phyloP scores from a whole-genome alignment of 2,888 invertebrate species.

The Sphaeridia pumilis region DNA sequence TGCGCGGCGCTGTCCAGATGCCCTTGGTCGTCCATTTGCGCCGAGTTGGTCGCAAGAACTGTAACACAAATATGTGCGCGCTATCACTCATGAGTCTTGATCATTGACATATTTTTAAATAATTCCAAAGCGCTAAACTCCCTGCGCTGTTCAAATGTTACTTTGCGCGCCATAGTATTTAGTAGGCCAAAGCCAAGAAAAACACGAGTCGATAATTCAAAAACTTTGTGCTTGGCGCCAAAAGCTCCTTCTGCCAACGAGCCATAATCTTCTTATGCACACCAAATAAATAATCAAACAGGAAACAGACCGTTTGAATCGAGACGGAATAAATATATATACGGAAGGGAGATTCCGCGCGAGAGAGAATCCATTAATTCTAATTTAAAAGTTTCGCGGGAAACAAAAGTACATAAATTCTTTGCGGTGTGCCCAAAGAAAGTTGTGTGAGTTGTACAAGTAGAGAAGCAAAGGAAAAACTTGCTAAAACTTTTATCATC shows the following conservation, averaged over 20 bases:
- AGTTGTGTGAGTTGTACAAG: too few relatives aligned
- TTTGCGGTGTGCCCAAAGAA: not conserved
- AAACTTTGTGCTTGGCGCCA: not conserved
- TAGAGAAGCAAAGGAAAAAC: too few relatives aligned
- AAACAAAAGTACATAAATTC: slow-evolving; percentile 1
- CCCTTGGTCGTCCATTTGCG: slow-evolving; percentile 35
- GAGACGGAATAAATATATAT: not conserved
- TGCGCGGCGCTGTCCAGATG: too few relatives aligned
- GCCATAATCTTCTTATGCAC: not conserved
- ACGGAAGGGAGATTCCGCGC: slow-evolving; percentile 1
- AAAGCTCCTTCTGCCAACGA: not conserved
- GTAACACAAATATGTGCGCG: not conserved
- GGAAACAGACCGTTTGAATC: not conserved
- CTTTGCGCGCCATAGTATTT: too few relatives aligned
- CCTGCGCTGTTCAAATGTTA: too few relatives aligned
- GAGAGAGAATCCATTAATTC: not conserved
- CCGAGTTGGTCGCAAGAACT: slow-evolving; percentile 35
- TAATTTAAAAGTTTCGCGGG: slow-evolving; percentile 4
- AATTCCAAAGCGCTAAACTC: too few relatives aligned
- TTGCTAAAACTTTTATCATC: not conserved
- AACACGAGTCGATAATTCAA: not conserved
- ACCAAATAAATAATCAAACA: too few relatives aligned
- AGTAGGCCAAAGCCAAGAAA: not conserved
- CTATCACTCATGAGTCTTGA: not conserved
- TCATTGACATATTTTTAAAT: too few relatives aligned